A percentile compares a stretch with the other conserved stretches of the same genome.
phyloP scores from a whole-genome alignment of 2,888 invertebrate species.

The Andrena trimmerana region DNA sequence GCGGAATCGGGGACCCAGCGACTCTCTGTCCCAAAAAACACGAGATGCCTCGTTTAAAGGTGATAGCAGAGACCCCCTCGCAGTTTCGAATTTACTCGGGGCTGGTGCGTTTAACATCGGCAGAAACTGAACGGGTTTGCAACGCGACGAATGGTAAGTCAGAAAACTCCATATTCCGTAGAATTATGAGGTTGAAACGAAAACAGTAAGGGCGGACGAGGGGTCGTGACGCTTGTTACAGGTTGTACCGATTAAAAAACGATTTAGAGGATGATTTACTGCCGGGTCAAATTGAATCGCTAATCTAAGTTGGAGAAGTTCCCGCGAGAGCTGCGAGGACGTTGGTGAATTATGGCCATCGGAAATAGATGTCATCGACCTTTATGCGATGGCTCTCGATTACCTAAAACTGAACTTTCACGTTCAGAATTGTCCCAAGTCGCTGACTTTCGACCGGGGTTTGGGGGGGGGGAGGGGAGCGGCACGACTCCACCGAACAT shows the following conservation, averaged over 20 bases:
- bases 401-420: slow-evolving; percentile 68
- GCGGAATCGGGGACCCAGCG: background rate
- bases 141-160: background rate
- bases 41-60: background rate
- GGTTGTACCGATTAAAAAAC: slow-evolving; percentile 76
- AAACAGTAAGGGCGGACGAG: no score
- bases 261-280: slow-evolving; percentile 78
- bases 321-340: slow-evolving; percentile 43
- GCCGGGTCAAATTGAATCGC: slow-evolving; percentile 79
- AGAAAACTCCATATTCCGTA: background rate
- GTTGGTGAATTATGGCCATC: slow-evolving; percentile 72
- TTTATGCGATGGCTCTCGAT: slow-evolving; percentile 60
- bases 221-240: slow-evolving; percentile 55
- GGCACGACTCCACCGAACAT: slow-evolving; percentile 19
- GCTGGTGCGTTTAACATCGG: background rate
- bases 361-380: slow-evolving; percentile 77
- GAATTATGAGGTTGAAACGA: background rate
- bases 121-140: background rate
- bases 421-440: slow-evolving; percentile 54
- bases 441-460: slow-evolving; percentile 32
- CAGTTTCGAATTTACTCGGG: background rate
- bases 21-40: background rate
- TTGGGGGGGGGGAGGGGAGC: no score
- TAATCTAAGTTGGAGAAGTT: slow-evolving; percentile 81
- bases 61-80: background rate